A percentile compares a stretch with the other conserved stretches of the same genome.
Conservation (phyloP, 2,888 invertebrate genomes). For the Aspidiotus rigidus region DNA sequence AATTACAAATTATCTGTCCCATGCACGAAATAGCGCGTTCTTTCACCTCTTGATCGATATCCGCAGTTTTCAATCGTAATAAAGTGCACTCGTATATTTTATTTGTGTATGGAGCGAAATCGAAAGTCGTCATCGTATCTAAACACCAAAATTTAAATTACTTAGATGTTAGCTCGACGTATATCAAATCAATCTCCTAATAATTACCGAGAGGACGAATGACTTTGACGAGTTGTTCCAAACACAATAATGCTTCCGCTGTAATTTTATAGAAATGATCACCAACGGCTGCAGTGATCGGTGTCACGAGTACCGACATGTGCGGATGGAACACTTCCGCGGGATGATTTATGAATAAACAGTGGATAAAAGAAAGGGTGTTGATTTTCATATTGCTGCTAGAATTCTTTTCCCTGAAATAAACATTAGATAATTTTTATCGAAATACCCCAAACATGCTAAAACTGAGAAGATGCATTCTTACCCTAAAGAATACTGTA, state of each 20-base stretch:
- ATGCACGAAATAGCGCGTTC: conserved; percentile 95
- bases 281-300: conserved; percentile 78
- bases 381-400: conserved; percentile 98
- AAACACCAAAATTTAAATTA: neutral
- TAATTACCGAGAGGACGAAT: conserved; percentile 70
- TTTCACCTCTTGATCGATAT: conserved; percentile 98
- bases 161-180: neutral
- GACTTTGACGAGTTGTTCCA: conserved; percentile 89
- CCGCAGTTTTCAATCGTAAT: conserved; percentile 78
- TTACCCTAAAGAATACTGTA: conserved; percentile 43
- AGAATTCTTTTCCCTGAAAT: conserved; percentile 71
- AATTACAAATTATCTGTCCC: conserved; percentile 86
- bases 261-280: conserved; percentile 99
- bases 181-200: neutral
- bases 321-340: conserved; percentile 71
- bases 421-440: conserved; percentile 6
- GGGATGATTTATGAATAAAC: conserved; percentile 68
- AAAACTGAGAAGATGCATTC: neutral
- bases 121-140: conserved; percentile 46
- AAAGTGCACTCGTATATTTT: conserved; percentile 77
- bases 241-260: conserved; percentile 85
- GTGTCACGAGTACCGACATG: conserved; percentile 66
- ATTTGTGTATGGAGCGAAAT: conserved; percentile 67
- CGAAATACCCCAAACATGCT: too few relatives aligned
- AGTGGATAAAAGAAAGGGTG: conserved; percentile 82